Conservation (phyloP, 92 coral and sea anemone genomes). For the Micromussa lordhowensis region DNA sequence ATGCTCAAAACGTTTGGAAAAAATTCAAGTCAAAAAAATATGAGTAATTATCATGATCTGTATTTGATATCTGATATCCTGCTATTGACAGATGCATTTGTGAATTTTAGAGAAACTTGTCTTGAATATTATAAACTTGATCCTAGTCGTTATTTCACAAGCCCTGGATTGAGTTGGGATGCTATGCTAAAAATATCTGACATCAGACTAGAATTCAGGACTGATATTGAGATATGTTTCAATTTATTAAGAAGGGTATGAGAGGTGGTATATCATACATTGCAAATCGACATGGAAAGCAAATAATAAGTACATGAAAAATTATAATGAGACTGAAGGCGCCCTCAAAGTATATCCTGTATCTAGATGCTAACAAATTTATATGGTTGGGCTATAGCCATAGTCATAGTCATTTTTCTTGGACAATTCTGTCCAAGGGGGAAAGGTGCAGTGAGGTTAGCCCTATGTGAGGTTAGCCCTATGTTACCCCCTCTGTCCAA, state of each 20-base stretch:
- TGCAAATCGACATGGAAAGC: background rate
- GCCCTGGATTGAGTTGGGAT: background rate
- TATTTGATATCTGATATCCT: background rate
- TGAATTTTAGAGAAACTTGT: background rate
- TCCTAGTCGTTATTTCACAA: too few species aligned
- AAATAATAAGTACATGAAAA: too few species aligned
- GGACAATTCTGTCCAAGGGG: too few species aligned
- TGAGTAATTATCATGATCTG: background rate
- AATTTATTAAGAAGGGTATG: background rate
- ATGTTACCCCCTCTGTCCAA: too few species aligned
- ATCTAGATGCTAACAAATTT: conserved; percentile 37
- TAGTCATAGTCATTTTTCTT: too few species aligned
- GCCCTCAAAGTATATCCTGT: too few species aligned
- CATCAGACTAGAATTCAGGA: background rate
- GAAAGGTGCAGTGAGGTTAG: too few species aligned
- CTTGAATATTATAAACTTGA: background rate
- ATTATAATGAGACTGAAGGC: background rate
- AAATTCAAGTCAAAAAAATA: background rate
- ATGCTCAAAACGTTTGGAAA: too few species aligned
- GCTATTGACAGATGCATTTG: background rate
- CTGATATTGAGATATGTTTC: conserved; percentile 6
- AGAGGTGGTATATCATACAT: background rate
- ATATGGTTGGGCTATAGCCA: conserved; percentile 25
- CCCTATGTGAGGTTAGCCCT: too few species aligned
- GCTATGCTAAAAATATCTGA: conserved; percentile 16